These are phyloP conservation scores for Cephonodes hylas DNA, from an alignment of 2,888 invertebrate species.

Conservation along the genomic window DNA sequence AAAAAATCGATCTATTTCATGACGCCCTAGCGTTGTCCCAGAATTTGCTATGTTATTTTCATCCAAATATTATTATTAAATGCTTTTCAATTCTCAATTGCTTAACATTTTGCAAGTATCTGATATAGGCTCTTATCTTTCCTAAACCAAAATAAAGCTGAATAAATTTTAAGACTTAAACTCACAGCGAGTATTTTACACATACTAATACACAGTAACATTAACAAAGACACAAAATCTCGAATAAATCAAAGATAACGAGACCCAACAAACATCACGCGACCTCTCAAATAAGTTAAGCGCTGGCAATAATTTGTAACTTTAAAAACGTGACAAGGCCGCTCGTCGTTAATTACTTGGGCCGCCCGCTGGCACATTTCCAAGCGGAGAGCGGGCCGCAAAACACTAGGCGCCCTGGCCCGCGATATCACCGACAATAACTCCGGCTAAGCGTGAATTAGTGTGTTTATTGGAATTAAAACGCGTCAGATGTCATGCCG, in stretches of 20 bases:
- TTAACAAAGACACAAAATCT: background rate
- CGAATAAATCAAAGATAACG: background rate
- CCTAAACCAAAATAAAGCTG: no score
- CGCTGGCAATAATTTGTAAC: conserved; percentile 7
- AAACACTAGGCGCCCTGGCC: conserved; percentile 47
- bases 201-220: background rate
- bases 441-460: conserved; percentile 17
- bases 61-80: no score
- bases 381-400: conserved; percentile 47
- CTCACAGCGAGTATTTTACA: no score
- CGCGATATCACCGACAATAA: conserved; percentile 37
- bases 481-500: conserved; percentile 13
- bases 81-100: no score
- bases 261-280: background rate
- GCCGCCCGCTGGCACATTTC: conserved; percentile 30
- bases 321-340: conserved; percentile 10
- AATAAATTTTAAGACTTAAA: no score
- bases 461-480: conserved; percentile 16
- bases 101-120: no score
- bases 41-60: no score
- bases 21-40: no score
- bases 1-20: background rate
- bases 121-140: no score
- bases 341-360: conserved; percentile 24
- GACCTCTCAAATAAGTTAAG: conserved; percentile 1